Base-by-base conservation (phyloP, 2,113 vertebrate species). In the Corvus cornix region DNA sequence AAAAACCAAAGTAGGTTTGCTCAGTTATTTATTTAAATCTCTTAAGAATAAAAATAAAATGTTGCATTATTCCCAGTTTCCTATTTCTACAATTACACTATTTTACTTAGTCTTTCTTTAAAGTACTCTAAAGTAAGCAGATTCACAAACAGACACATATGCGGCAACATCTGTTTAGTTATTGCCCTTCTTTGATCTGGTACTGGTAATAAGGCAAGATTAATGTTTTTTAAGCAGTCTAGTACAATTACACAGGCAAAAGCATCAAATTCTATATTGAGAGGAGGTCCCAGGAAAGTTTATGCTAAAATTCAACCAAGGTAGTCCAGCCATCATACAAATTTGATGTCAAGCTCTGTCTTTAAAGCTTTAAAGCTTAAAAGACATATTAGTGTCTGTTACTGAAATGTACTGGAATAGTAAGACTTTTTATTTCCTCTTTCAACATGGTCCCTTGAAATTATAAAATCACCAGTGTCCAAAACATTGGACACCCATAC, bases 151-250 rank as follows among this genome's bases (percentile, higher is more conserved):
- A 95, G 63, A 76, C 19, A n/a, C 39, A 60, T 59, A 39, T 52
- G 49, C 26, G 91, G 39, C 24, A 86, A 70, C 78, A 93, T 89
- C 88, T 92, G 78, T 31, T 81, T 93, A 88, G 28, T 68, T 95
- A 62, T 69, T 85, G 46, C 39, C 24, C 26, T 76, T 81, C 53
- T 95, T 92, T 86, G 64, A 74, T 95, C 74, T 89, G 7, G 28
- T 79, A 81, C 30, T 91, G 52, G 27, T 76, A 85, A 95, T 39
- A 77, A 46, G 70, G 52, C 21, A 92, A 66, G 62, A 77, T 43
- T 30, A 79, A 89, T 46, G 8, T n/a, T 59, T 82, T 72, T 96
- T 67, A 90, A 91, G 27, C 56, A 84, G 15, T 39, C 31, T 83
- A 43, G 26, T 64, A 78, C n/a, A 86, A 44, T 84, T 67, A 52